These are phyloP conservation scores for Iphiclides podalirius DNA, from an alignment of 2,888 invertebrate genomes.

Conservation along the genomic window DNA sequence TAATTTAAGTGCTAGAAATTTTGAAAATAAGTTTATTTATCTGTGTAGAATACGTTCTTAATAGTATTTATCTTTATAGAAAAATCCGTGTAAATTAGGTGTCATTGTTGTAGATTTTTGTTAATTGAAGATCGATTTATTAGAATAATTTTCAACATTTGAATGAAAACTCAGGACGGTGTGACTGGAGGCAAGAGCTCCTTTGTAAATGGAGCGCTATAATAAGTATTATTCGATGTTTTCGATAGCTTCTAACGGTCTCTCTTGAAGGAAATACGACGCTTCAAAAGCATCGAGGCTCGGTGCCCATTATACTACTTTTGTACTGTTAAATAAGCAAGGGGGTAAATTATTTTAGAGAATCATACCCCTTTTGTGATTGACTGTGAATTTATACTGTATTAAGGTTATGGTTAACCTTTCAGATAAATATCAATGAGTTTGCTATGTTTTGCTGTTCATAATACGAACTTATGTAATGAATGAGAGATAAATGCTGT, in stretches of 20 bases:
- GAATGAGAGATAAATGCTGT: no score
- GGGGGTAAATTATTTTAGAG: conserved; percentile 22
- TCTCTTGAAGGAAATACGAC: conserved; percentile 47
- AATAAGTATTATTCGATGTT: conserved; percentile 59
- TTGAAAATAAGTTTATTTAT: no score
- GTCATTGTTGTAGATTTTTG: no score
- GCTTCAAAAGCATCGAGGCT: conserved; percentile 41
- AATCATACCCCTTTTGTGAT: conserved; percentile 20
- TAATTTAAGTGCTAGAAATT: no score
- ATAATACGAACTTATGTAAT: no score
- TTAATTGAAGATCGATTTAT: neutral
- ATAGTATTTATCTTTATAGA: no score
- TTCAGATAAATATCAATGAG: no score
- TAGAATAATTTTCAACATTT: conserved; percentile 15
- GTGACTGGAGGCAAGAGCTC: conserved; percentile 30
- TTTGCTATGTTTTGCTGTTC: no score
- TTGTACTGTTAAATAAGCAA: conserved; percentile 50
- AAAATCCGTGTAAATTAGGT: no score
- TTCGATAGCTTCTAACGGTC: conserved; percentile 46
- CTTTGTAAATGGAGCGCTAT: conserved; percentile 48
- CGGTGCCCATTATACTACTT: conserved; percentile 29
- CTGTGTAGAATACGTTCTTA: no score
- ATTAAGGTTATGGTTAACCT: no score
- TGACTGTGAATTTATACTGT: conserved; percentile 23
- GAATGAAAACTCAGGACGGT: conserved; percentile 31